Evolutionary conservation across 2,113 vertebrate species (phyloP).

Genomic region (Agelaius phoeniceus): DNA sequence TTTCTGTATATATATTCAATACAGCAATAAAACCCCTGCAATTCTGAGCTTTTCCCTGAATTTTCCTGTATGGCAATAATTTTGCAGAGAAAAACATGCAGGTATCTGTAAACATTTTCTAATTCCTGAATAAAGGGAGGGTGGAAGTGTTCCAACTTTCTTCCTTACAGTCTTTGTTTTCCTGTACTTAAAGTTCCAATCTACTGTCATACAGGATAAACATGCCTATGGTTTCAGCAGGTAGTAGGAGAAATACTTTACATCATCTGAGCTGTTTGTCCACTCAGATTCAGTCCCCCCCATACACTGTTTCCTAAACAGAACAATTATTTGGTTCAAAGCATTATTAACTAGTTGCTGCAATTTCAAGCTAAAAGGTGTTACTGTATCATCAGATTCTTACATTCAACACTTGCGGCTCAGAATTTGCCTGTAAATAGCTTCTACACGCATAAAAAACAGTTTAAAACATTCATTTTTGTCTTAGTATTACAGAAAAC

Average conservation of each 20-base stretch:
- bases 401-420: neutral
- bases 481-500: neutral
- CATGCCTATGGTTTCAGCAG: neutral
- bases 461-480: neutral
- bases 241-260: neutral
- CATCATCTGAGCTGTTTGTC: neutral
- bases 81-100: neutral
- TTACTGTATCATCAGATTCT: neutral
- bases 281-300: neutral
- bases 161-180: neutral
- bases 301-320: neutral
- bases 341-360: neutral
- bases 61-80: neutral
- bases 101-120: constrained; percentile 29
- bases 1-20: neutral
- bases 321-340: constrained; percentile 22
- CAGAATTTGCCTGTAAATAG: neutral
- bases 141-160: neutral
- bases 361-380: constrained; percentile 16
- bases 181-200: neutral
- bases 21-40: neutral
- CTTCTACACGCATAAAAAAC: neutral
- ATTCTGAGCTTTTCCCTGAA: neutral
- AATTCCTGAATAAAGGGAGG: constrained; percentile 20
- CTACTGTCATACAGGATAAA: neutral